Conservation (phyloP, 2,797 vertebrate species). For the Xenopus petersii region DNA sequence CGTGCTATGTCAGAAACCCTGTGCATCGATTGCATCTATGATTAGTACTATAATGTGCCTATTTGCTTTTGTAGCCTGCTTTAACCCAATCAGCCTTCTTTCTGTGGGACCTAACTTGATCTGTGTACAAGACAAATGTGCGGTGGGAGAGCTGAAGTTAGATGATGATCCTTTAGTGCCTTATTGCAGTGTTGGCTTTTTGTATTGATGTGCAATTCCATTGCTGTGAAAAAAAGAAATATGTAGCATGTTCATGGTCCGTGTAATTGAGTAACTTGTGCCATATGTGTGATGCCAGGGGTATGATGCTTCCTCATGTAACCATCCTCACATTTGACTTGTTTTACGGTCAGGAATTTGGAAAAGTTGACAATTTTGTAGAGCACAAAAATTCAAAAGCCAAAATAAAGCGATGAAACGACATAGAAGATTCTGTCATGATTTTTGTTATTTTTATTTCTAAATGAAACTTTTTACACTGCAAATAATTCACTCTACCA, state of each 20-base stretch:
- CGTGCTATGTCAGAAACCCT: neutral
- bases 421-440: neutral
- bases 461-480: no score
- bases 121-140: no score
- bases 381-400: slow-evolving; percentile 11
- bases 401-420: slow-evolving; percentile 35
- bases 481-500: no score
- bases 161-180: slow-evolving; percentile 29
- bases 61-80: no score
- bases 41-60: no score
- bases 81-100: no score
- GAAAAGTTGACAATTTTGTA: slow-evolving; percentile 14
- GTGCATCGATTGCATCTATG: neutral
- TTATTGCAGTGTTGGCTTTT: slow-evolving; percentile 15
- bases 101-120: no score
- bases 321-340: neutral
- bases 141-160: no score
- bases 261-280: slow-evolving; percentile 20
- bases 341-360: neutral
- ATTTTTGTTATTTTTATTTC: no score
- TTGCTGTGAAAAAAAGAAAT: no score
- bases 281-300: slow-evolving; percentile 18
- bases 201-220: neutral
- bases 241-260: neutral
- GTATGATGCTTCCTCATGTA: neutral